Percentiles rank a stretch among this genome's conserved stretches.
phyloP scores from a whole-genome alignment of 2,888 invertebrate genomes.

The Acanthosepion lycidas region DNA sequence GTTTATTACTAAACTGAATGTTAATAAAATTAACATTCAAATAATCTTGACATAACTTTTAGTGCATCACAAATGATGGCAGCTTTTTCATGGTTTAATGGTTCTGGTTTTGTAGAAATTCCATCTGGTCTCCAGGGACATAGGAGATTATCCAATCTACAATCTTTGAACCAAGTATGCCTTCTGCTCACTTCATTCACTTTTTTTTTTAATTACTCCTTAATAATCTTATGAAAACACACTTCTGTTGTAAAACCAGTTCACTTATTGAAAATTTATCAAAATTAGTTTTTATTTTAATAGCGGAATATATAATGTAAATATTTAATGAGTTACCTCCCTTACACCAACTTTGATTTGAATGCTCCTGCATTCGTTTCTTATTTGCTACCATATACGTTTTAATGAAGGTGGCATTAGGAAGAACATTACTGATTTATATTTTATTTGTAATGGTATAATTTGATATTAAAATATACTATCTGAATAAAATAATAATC shows the following conservation, averaged over 20 bases:
- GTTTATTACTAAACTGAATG: not conserved
- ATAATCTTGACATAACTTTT: not conserved
- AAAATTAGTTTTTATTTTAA: not conserved
- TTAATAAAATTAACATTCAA: not conserved
- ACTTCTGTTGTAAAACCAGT: not conserved
- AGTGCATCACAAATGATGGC: not conserved
- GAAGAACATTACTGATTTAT: not conserved
- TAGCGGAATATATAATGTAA: not conserved
- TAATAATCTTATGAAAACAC: not conserved
- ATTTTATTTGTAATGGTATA: not conserved
- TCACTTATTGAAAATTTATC: not conserved
- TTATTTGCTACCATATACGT: not conserved
- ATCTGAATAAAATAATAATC: not conserved
- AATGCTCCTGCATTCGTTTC: not conserved
- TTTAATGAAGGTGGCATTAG: not conserved
- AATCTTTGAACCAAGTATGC: not conserved
- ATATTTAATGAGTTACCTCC: not conserved
- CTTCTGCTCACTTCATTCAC: not conserved
- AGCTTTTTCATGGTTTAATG: not conserved
- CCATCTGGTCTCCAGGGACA: conserved; percentile 6
- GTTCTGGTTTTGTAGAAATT: not conserved
- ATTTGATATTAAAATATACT: not conserved
- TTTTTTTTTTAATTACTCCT: not conserved
- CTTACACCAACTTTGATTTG: not conserved
- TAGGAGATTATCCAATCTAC: not conserved